Conservation (phyloP, 2,797 vertebrate genomes). For the Mergus octosetaceus region DNA sequence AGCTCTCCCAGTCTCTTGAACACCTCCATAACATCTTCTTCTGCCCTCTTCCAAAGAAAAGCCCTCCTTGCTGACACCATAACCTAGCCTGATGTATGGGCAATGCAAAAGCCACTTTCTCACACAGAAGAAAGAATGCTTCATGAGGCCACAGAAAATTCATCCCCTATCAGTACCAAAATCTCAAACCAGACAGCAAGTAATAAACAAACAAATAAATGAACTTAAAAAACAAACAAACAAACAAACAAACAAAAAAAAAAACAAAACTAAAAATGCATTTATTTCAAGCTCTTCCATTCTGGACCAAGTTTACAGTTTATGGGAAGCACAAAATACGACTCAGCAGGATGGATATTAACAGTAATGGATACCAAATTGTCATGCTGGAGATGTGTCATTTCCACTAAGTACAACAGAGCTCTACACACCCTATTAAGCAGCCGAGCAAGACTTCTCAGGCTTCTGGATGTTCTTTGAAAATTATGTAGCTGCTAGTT, state of each 20-base stretch:
- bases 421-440: not conserved
- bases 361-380: not conserved
- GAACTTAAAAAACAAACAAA: not conserved
- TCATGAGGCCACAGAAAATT: not conserved
- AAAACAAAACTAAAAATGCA: not conserved
- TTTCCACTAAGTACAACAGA: not conserved
- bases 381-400: not conserved
- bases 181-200: not conserved
- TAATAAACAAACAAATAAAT: not conserved
- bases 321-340: not conserved
- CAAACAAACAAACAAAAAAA: no score
- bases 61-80: not conserved
- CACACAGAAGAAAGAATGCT: not conserved
- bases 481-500: not conserved
- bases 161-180: not conserved
- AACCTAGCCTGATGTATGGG: not conserved
- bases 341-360: not conserved
- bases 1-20: not conserved
- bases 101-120: not conserved
- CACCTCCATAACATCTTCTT: not conserved
- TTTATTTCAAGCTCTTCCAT: not conserved
- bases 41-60: not conserved
- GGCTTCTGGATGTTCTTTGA: not conserved
- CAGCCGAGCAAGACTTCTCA: not conserved
- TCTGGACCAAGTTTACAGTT: not conserved